A percentile compares a stretch with the other conserved stretches of the same genome.
Conservation (phyloP, 92 coral and sea anemone genomes). For the Hydrozoanthus gracilis region DNA sequence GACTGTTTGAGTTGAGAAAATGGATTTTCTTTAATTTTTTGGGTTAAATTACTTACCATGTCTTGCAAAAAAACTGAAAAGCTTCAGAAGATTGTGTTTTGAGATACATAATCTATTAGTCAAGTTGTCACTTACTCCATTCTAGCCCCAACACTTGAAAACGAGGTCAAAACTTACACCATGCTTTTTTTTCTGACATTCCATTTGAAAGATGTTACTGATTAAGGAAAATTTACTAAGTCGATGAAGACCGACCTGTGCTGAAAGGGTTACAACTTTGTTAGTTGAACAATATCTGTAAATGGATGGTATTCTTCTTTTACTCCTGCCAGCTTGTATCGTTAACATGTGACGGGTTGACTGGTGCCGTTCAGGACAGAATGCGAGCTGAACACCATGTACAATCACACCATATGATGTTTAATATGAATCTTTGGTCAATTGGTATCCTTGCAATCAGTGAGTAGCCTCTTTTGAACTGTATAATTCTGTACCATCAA, state of each 20-base stretch:
- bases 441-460: conserved; percentile 93
- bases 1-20: neutral
- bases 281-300: neutral
- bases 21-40: neutral
- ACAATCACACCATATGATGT: conserved; percentile 98
- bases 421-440: conserved; percentile 98
- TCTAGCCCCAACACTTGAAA: too few relatives aligned
- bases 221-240: too few relatives aligned
- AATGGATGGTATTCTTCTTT: neutral
- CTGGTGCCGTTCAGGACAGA: conserved; percentile 97
- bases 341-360: conserved; percentile 95
- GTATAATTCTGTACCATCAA: too few relatives aligned
- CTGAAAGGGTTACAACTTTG: neutral
- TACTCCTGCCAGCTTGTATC: conserved; percentile 78
- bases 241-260: too few relatives aligned
- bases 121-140: too few relatives aligned
- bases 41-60: too few relatives aligned
- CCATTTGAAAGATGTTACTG: too few relatives aligned
- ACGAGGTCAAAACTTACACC: too few relatives aligned
- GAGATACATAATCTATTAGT: too few relatives aligned
- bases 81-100: too few relatives aligned
- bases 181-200: too few relatives aligned
- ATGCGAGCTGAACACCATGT: conserved; percentile 95
- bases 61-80: too few relatives aligned
- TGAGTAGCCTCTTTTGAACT: conserved; percentile 53